phyloP scores from a whole-genome alignment of 2,888 invertebrate species.

The Ornithoptera alexandrae region DNA sequence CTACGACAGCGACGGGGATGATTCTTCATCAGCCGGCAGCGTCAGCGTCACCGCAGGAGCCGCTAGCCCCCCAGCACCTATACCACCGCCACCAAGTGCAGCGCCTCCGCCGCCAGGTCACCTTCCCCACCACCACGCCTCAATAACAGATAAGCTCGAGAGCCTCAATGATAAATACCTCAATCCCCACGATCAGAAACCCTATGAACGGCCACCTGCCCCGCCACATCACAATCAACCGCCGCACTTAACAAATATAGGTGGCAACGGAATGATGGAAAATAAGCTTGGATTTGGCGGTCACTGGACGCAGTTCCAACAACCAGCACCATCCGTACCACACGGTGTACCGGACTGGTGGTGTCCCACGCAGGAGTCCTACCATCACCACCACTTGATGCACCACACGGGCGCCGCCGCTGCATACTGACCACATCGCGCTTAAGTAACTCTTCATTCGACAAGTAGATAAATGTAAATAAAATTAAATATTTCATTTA shows the following conservation, averaged over 20 bases:
- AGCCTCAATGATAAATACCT: constrained; percentile 78
- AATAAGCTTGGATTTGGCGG: constrained; percentile 83
- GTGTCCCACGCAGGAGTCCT: constrained; percentile 76
- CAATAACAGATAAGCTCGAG: constrained; percentile 74
- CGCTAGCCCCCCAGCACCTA: constrained; percentile 75
- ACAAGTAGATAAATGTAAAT: constrained; percentile 36
- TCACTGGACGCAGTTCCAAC: constrained; percentile 84
- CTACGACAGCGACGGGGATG: constrained; percentile 94
- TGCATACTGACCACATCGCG: constrained; percentile 85
- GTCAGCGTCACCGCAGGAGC: constrained; percentile 84
- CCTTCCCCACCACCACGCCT: constrained; percentile 66
- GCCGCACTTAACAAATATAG: constrained; percentile 65
- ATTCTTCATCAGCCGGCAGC: constrained; percentile 89
- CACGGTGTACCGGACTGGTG: constrained; percentile 77
- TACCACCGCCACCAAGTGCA: constrained; percentile 63
- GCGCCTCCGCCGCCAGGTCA: constrained; percentile 51
- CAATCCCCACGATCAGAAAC: constrained; percentile 74
- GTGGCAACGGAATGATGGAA: constrained; percentile 83
- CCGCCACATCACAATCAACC: constrained; percentile 61
- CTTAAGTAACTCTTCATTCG: constrained; percentile 78
- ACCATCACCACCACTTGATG: constrained; percentile 82
- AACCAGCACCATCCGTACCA: constrained; percentile 83
- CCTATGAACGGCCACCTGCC: constrained; percentile 86
- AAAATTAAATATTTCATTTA: constrained; percentile 11
- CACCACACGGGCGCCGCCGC: constrained; percentile 86